Base-by-base conservation (phyloP, 1,140 invertebrate species). In the Hylyphantes graminicola region DNA sequence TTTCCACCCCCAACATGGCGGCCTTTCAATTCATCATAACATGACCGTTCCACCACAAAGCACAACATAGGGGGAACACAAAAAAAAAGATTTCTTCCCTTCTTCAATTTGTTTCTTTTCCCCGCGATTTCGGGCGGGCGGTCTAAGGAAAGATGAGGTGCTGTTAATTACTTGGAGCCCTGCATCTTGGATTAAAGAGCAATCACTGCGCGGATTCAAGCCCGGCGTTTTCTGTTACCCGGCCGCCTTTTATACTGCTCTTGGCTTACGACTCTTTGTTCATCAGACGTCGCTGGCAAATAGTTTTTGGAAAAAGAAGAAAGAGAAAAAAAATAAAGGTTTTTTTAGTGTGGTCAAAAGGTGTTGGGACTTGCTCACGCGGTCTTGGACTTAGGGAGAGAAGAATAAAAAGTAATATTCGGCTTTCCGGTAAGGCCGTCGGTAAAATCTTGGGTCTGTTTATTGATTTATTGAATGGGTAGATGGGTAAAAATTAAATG, bases 131-230 rank as follows among this genome's bases (percentile, higher is more conserved):
- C 53, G 54, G 50, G 74, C 54, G 17, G 63, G 63, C 59, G 76
- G 61, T 70, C 65, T 79, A 68, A 64, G 79, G 79, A 81, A 81
- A 81, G 79, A 70, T 59, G 79, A 81, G 79, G 67, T 81, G 79
- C 64, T 81, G 79, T 81, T 81, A 81, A 81, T 81, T 81, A 81
- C 79, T 81, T 67, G n/a, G 54, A 55, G 65, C 64, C 63, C 51
- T 13, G 68, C 59, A 35, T 81, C 79, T 73, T 61, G 79, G 79
- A 81, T 81, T 81, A 81, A 81, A 81, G 79, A 81, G 68, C 79
- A 81, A 81, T 81, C 79, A 81, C 65, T 57, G 79, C 54, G 70
- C 53, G 59, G 65, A 79, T 79, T 79, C 54, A 12, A 48, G 57
- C 57, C 68, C 55, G 48, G 54, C 53, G 53, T 70, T 81, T 73